Percentiles rank a stretch among this genome's conserved stretches.
phyloP scores from a whole-genome alignment of 2,888 invertebrate genomes.

The Thalpophila matura region DNA sequence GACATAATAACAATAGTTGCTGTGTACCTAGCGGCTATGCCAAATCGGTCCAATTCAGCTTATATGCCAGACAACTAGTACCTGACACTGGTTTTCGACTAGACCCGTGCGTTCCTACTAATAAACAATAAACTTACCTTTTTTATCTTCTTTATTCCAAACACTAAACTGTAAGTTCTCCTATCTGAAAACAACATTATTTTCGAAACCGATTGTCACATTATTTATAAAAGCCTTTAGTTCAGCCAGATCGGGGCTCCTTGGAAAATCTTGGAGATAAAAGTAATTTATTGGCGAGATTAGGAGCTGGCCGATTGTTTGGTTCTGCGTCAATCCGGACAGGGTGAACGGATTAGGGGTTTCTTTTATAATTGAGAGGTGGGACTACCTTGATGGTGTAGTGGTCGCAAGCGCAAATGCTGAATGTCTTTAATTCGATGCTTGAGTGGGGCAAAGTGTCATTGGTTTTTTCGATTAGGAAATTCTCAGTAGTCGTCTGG shows the following conservation, averaged over 20 bases:
- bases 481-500: too few relatives aligned
- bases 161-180: background rate
- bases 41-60: too few relatives aligned
- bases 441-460: background rate
- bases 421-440: background rate
- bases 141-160: conserved; percentile 13
- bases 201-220: conserved; percentile 47
- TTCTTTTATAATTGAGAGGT: conserved; percentile 31
- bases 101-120: too few relatives aligned
- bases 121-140: conserved; percentile 23
- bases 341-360: conserved; percentile 21
- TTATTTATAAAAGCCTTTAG: conserved; percentile 57
- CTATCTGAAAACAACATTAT: conserved; percentile 48
- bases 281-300: conserved; percentile 86
- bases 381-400: conserved; percentile 1
- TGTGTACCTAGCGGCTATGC: too few relatives aligned
- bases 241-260: conserved; percentile 38
- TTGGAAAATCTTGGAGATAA: conserved; percentile 56
- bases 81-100: too few relatives aligned
- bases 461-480: background rate
- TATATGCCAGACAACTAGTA: too few relatives aligned
- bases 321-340: conserved; percentile 83
- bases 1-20: too few relatives aligned
- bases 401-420: too few relatives aligned
- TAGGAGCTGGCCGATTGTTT: conserved; percentile 81